Conservation (phyloP, 2,113 vertebrate species). For the Epinephelus moara region DNA sequence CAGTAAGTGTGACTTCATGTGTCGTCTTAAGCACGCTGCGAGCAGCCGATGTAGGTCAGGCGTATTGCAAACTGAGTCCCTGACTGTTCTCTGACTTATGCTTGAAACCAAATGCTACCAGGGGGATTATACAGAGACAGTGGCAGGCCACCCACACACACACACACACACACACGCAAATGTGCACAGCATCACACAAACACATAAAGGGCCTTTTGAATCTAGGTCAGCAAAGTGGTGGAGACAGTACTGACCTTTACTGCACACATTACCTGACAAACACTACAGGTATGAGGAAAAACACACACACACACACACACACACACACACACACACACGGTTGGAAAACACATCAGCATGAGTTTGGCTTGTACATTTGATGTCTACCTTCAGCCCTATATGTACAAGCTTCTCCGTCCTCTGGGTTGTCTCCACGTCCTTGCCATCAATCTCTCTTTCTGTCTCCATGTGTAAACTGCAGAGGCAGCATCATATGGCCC, state of each 20-base stretch:
- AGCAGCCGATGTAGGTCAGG: slow-evolving; percentile 79
- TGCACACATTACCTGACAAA: slow-evolving; percentile 14
- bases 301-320: background rate
- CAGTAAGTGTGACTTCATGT: slow-evolving; percentile 64
- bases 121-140: slow-evolving; percentile 64
- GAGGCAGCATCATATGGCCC: slow-evolving; percentile 77
- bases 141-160: background rate
- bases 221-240: slow-evolving; percentile 61
- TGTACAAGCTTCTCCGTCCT: slow-evolving; percentile 11
- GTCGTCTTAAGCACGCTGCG: slow-evolving; percentile 65
- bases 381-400: background rate
- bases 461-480: slow-evolving; percentile 63
- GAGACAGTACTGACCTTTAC: slow-evolving; percentile 61
- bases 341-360: background rate
- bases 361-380: slow-evolving; percentile 5
- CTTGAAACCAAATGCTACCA: slow-evolving; percentile 66
- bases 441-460: slow-evolving; percentile 62
- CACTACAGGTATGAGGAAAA: slow-evolving; percentile 29
- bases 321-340: too few relatives aligned
- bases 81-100: slow-evolving; percentile 70
- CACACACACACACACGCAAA: slow-evolving; percentile 14
- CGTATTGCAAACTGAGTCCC: slow-evolving; percentile 53
- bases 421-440: slow-evolving; percentile 33
- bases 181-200: slow-evolving; percentile 17
- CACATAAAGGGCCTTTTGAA: slow-evolving; percentile 47